Conservation (phyloP, 2,797 vertebrate genomes). For the Hippopotamyrus pictus region DNA sequence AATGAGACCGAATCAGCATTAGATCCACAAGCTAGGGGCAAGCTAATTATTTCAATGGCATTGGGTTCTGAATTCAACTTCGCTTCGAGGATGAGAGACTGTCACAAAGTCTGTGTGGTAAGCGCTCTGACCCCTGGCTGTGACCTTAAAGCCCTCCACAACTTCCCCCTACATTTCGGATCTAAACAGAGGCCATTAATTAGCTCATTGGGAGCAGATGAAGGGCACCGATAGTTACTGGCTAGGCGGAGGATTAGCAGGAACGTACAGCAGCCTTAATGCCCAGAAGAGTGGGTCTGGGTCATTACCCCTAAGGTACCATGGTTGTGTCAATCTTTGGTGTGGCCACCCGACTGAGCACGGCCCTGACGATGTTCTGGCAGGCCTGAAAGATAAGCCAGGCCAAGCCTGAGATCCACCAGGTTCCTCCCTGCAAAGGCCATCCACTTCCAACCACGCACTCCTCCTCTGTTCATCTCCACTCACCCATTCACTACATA, state of each 20-base stretch:
- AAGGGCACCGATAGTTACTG: background rate
- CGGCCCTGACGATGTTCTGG: background rate
- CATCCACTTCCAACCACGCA: background rate
- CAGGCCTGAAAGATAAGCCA: background rate
- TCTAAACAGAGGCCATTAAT: background rate
- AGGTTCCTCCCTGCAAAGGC: background rate
- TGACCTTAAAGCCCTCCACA: background rate
- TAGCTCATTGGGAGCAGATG: constrained; percentile 1
- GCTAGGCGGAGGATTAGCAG: background rate
- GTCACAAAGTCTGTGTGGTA: background rate
- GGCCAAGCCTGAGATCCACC: background rate
- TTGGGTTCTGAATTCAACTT: background rate
- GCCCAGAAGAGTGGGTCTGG: background rate
- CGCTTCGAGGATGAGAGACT: background rate
- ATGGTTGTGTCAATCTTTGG: background rate
- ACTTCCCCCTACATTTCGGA: background rate
- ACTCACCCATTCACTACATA: background rate
- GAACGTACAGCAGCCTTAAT: background rate
- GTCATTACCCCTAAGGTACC: background rate
- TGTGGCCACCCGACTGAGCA: background rate
- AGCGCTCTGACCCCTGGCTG: background rate
- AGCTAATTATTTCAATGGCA: background rate
- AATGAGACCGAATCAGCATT: background rate
- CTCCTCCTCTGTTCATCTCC: background rate
- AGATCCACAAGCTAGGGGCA: background rate